phyloP scores from a whole-genome alignment of 2,113 vertebrate genomes.

The Sylvia atricapilla region DNA sequence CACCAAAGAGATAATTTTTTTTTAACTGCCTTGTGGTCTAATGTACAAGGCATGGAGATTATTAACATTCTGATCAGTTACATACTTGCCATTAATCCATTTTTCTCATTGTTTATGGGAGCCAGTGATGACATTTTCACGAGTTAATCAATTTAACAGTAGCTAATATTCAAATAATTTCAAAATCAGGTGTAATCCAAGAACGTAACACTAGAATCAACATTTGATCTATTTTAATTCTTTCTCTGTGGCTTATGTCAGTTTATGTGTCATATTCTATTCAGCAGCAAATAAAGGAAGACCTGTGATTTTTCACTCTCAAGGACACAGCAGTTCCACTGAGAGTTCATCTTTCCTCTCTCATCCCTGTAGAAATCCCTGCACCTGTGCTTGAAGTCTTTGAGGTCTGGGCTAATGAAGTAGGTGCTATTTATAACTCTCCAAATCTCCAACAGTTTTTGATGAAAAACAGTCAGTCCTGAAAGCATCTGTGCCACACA shows the following conservation, averaged over 20 bases:
- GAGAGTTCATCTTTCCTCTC: conserved; percentile 28
- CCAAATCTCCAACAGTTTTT: conserved; percentile 46
- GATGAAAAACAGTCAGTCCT: conserved; percentile 33
- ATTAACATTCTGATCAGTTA: conserved; percentile 34
- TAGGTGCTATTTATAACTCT: conserved; percentile 62
- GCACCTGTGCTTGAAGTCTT: conserved; percentile 55
- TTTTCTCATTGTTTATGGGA: conserved; percentile 8
- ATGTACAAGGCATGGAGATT: neutral
- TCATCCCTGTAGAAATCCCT: conserved; percentile 36
- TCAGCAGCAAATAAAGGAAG: neutral
- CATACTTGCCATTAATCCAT: neutral
- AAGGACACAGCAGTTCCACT: conserved; percentile 19
- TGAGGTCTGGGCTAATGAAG: conserved; percentile 11
- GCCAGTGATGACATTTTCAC: neutral
- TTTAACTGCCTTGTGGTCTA: neutral
- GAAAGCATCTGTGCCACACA: conserved; percentile 48
- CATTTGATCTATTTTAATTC: neutral
- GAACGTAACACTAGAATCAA: neutral
- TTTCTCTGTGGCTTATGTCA: neutral
- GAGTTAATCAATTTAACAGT: neutral
- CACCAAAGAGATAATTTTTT: neutral
- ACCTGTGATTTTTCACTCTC: conserved; percentile 33
- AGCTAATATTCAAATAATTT: neutral
- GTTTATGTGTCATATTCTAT: neutral
- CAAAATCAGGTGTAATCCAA: neutral